Base-by-base conservation (phyloP, 2,888 invertebrate species). In the Pristionchus fissidentatus region DNA sequence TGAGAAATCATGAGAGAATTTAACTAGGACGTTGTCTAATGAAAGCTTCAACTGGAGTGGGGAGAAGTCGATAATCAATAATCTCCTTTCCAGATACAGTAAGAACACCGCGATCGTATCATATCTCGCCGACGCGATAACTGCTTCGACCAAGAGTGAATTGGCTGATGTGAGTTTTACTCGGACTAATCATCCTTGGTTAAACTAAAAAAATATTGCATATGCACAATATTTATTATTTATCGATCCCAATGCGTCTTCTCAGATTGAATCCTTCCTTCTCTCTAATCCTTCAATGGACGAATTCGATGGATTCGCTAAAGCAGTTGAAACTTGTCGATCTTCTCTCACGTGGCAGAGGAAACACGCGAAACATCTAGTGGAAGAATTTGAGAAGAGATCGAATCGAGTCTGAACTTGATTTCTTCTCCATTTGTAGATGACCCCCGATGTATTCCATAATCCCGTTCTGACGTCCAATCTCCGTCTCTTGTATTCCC, bases 301-400 rank as follows among this genome's bases (percentile, higher is more conserved):
- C 22, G 52, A 49, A 1, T 70, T 83, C 70, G 49, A 41, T 19
- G 83, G 62, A 32, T 81, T 81, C 46, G 81, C 81, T 1, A 49
- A 55, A n/a, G 29, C 26, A 19, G 46, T 81, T 46, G 81, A 81
- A 29, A 55, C n/a, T 2, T 62, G 81, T 29, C 22, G 81, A 13
- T 46, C 60, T 0, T 41, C 32, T 8, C 35, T 81, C 35, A 81
- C 70, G 22, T 83, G 83, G 83, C 49, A 57, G 55, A 46, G 55
- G 26, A 83, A 83, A 55, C 73, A 83, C 29, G 38, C 52, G 2
- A 81, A 62, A 22, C 60, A 60, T 49, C n/a, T 81, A 19, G 62
- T 62, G n/a, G 80, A 81, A 29, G 43, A 81, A 32, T n/a, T 81
- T 19, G 80, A 81, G 29, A 60, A 81, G 62, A 60, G 62, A 60